These are phyloP conservation scores for Chouioia cunea DNA, from an alignment of 2,888 invertebrate species.

Conservation along the genomic window DNA sequence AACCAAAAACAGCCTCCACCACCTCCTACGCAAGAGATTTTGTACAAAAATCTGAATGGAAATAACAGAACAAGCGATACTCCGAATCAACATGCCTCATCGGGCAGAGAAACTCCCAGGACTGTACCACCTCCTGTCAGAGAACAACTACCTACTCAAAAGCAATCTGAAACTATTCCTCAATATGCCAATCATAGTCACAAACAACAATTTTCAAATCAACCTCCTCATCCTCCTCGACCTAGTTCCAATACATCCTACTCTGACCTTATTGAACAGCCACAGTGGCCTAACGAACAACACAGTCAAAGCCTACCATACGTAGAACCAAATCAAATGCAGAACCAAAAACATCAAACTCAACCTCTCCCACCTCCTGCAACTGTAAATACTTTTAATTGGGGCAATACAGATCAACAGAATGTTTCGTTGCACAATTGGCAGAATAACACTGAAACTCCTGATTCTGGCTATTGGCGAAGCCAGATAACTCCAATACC, in stretches of 20 bases:
- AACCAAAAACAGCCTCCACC: conserved; percentile 55
- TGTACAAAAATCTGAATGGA: conserved; percentile 63
- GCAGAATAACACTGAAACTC: conserved; percentile 56
- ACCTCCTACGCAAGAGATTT: conserved; percentile 58
- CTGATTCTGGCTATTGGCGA: conserved; percentile 55
- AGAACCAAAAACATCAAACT: conserved; percentile 48
- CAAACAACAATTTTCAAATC: conserved; percentile 54
- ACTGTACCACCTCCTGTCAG: conserved; percentile 44
- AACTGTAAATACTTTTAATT: conserved; percentile 55
- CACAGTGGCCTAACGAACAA: conserved; percentile 53
- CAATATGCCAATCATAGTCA: conserved; percentile 56
- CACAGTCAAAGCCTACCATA: conserved; percentile 45
- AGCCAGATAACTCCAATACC: conserved; percentile 53
- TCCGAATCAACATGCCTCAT: conserved; percentile 52
- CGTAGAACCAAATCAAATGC: conserved; percentile 38
- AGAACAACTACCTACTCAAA: conserved; percentile 56
- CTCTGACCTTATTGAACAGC: conserved; percentile 48
- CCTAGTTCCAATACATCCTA: conserved; percentile 50
- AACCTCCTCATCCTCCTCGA: conserved; percentile 49
- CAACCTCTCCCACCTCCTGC: conserved; percentile 45
- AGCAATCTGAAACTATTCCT: conserved; percentile 55
- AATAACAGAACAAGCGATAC: conserved; percentile 55
- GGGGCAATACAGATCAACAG: conserved; percentile 50
- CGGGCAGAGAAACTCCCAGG: conserved; percentile 50
- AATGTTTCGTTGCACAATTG: conserved; percentile 53